Base-by-base conservation (phyloP, 2,113 vertebrate genomes). In the Rhegmatorhina hoffmannsi region DNA sequence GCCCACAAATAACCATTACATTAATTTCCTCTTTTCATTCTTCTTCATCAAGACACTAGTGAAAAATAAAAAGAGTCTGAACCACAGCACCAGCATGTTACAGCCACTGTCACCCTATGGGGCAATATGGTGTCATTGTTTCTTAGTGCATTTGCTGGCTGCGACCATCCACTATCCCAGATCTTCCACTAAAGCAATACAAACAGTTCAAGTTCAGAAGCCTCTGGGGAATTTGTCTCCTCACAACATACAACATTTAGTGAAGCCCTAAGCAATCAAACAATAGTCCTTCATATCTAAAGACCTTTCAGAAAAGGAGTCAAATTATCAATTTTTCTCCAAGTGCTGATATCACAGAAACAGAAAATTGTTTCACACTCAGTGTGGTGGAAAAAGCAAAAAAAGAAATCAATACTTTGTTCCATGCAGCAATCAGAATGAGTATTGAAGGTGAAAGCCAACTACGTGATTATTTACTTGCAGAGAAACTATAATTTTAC, bases 281-380 rank as follows among this genome's bases (percentile, higher is more conserved):
- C 31, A 58, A 70, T 11, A 66, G 70, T 28, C 24, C 52, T 81
- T 85, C 25, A 14, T 19, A 49, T 17, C 24, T n/a, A 49, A 85
- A 79, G 73, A 7, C 9, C 18, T 72, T 83, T 62, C 70, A 58
- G 83, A 82, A 90, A 89, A 56, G 19, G 13, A 76, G 47, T 20
- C 62, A 86, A 83, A 79, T 81, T 90, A 86, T 47, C 90, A 60
- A n/a, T 93, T 96, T 93, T 53, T 31, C 17, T 95, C 38, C 38
- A 69, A 85, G 53, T 67, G 34, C 78, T 69, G 40, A 91, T 96
- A 84, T 63, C 46, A 83, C 17, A 92, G 56, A 88, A 92, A 92
- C 18, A 90, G 84, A 90, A 89, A 95, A 89, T 62, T 89, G 79
- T 94, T 94, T 94, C 84, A 85, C 31, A 80, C 26, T 80, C 38